Conservation (phyloP, 2,888 invertebrate genomes). For the Sabatieria punctata region DNA sequence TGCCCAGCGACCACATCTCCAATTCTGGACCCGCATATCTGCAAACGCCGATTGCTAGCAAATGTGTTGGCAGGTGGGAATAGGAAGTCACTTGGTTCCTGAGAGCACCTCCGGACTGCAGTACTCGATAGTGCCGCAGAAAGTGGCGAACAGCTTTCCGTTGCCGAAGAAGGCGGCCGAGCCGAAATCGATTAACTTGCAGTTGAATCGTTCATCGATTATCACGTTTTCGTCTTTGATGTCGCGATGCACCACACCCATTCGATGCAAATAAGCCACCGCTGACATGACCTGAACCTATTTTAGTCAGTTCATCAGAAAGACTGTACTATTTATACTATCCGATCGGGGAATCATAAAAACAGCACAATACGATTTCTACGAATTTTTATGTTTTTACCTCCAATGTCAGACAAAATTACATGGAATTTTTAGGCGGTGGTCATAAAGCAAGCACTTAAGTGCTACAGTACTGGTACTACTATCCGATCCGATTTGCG, state of each 20-base stretch:
- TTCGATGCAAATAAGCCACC: constrained; percentile 49
- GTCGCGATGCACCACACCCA: constrained; percentile 52
- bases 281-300: constrained; percentile 48
- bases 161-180: constrained; percentile 48
- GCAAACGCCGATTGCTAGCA: constrained; percentile 3
- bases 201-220: constrained; percentile 51
- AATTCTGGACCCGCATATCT: constrained; percentile 53
- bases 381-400: too few relatives aligned
- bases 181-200: constrained; percentile 58
- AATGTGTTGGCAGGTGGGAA: neutral
- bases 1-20: constrained; percentile 58
- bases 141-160: constrained; percentile 49
- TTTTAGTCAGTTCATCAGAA: too few relatives aligned
- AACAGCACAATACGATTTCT: too few relatives aligned
- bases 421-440: too few relatives aligned
- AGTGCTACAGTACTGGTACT: too few relatives aligned
- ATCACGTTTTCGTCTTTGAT: constrained; percentile 56
- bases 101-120: constrained; percentile 56
- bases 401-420: too few relatives aligned
- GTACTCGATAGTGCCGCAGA: constrained; percentile 59
- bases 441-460: too few relatives aligned
- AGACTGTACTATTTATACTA: too few relatives aligned
- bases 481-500: too few relatives aligned
- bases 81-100: constrained; percentile 49
- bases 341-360: too few relatives aligned